These are phyloP conservation scores for Diadema setosum DNA, from an alignment of 35 echinoderm and acorn worm species.

Conservation along the genomic window DNA sequence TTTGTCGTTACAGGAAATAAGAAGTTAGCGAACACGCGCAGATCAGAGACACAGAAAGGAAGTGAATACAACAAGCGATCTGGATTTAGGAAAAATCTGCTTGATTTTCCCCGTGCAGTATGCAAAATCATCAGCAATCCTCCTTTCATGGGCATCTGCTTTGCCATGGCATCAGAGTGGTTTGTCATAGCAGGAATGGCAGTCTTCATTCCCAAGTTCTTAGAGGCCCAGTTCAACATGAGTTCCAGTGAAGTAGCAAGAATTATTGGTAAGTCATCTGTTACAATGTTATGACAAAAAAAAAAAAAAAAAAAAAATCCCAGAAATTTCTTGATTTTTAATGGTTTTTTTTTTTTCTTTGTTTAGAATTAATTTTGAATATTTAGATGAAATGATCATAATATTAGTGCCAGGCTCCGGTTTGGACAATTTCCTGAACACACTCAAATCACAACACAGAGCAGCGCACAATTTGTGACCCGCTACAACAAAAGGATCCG, in stretches of 20 bases:
- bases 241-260: conserved; percentile 67
- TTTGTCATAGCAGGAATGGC: conserved; percentile 79
- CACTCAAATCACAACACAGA: too few species aligned
- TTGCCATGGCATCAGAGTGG: conserved; percentile 73
- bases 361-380: too few species aligned
- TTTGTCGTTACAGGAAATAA: conserved; percentile 23
- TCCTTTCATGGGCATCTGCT: conserved; percentile 85
- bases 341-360: too few species aligned
- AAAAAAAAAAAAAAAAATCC: too few species aligned
- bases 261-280: conserved; percentile 80
- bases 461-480: too few species aligned
- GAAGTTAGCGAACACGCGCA: conserved; percentile 25
- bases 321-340: too few species aligned
- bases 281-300: too few species aligned
- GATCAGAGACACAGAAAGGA: conserved; percentile 67
- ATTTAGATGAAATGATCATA: too few species aligned
- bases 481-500: too few species aligned
- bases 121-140: conserved; percentile 65
- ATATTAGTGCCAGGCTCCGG: too few species aligned
- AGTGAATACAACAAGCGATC: conserved; percentile 49
- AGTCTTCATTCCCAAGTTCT: conserved; percentile 93
- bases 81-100: conserved; percentile 65
- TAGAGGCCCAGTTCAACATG: conserved; percentile 89
- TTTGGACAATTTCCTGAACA: too few species aligned
- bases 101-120: conserved; percentile 78